phyloP scores from a whole-genome alignment of 2,888 invertebrate species.

The Megamerina dolium region DNA sequence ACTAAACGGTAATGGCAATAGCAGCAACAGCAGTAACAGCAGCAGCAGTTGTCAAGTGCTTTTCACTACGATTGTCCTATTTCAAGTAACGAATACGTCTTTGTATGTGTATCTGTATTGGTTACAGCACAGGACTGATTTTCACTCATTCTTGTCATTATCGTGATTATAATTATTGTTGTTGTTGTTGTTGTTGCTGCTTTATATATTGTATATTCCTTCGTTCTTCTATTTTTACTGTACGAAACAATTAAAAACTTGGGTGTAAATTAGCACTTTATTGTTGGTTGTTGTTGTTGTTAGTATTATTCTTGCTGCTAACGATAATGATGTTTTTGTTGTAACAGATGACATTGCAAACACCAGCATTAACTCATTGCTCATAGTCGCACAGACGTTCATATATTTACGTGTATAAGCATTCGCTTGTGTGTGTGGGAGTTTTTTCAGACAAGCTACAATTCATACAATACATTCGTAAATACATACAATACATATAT shows the following conservation, averaged over 20 bases:
- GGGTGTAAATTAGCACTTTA: slow-evolving; percentile 1
- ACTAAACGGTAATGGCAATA: slow-evolving; percentile 4
- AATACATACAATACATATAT: no score
- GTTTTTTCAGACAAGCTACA: no score
- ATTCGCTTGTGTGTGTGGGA: no score
- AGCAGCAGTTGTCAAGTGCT: neutral
- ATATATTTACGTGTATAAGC: no score
- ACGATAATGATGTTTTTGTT: no score
- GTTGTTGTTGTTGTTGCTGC: neutral
- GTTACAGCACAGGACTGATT: no score
- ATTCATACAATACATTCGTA: no score
- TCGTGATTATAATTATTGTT: neutral
- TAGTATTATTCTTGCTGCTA: no score
- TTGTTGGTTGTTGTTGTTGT: no score
- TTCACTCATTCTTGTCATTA: neutral
- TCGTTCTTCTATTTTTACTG: neutral
- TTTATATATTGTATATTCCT: neutral
- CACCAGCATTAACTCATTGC: no score
- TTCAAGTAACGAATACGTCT: neutral
- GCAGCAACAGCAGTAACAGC: slow-evolving; percentile 2
- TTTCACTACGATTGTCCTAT: neutral
- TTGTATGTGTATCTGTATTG: neutral
- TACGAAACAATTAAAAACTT: neutral
- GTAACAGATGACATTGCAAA: no score
- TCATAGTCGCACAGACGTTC: no score